Base-by-base conservation (phyloP, 1,140 invertebrate species). In the Leptonema lineaticorne region DNA sequence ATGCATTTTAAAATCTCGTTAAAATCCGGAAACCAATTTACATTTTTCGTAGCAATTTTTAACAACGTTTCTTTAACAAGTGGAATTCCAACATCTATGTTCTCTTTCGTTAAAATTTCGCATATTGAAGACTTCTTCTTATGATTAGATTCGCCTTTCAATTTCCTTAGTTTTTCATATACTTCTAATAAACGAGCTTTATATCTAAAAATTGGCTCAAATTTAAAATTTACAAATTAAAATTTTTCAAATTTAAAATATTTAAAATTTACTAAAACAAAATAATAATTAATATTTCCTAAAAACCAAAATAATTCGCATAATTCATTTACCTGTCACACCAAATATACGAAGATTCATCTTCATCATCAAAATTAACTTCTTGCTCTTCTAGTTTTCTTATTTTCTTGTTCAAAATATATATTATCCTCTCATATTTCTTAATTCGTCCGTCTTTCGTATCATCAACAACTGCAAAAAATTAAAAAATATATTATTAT, bases 1-100 rank as follows among this genome's bases (percentile, higher is more conserved):
- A 72, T 64, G 30, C 64, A 72, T 8, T 26, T 26, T 14, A 58
- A 37, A 0, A 72, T 65, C 11, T 72, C 70, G n/a, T 50, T 8
- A 45, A 63, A 72, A 53, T 72, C 64, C 7, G 70, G 70, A 56
- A 72, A 72, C 70, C 70, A 72, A 59, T 69, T 48, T 0, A 33
- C 29, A 4, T 22, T 27, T 14, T 26, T 18, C 29, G 29, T 18
- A 18, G 70, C 67, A 8, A 30, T 41, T 14, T 68, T 53, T 45
- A 28, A 56, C 11, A 72, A 50, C 24, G 67, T 58, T 6, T 46
- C 46, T 2, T 26, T 22, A 18, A 72, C 41, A 8, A 46, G 33
- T 1, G 68, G 67, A 26, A 72, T 18, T 18, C 60, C 45, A 16
- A 56, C 37, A 14, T 64, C 41, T 33, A n/a, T n/a, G n/a, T n/a